Percentiles rank a stretch among this genome's conserved stretches.
phyloP scores from a whole-genome alignment of 92 coral and sea anemone species.

The Actinernus sp. region DNA sequence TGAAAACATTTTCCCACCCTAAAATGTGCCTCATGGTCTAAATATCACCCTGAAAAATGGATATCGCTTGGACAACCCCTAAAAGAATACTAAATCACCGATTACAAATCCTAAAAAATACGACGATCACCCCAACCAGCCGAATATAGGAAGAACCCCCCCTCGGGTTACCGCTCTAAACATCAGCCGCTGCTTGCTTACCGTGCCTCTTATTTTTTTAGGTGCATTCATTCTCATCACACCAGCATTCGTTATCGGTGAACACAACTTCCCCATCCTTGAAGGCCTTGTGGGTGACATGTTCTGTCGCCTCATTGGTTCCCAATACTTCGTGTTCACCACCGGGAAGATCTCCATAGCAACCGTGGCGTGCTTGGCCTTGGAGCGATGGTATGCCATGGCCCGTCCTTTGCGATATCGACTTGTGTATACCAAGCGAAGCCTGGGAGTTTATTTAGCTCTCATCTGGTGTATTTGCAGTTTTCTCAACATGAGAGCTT shows the following conservation, averaged over 20 bases:
- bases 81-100: no score
- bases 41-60: no score
- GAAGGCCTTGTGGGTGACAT: slow-evolving; percentile 47
- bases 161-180: no score
- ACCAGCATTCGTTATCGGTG: slow-evolving; percentile 55
- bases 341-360: slow-evolving; percentile 65
- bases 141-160: no score
- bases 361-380: slow-evolving; percentile 72
- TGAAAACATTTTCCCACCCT: no score
- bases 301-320: slow-evolving; percentile 77
- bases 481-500: slow-evolving; percentile 20
- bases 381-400: slow-evolving; percentile 87
- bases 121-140: no score
- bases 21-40: no score
- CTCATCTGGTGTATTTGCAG: slow-evolving; percentile 61
- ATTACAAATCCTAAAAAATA: no score
- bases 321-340: slow-evolving; percentile 75
- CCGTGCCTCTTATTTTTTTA: slow-evolving; percentile 1
- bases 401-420: slow-evolving; percentile 66
- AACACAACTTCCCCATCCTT: slow-evolving; percentile 45
- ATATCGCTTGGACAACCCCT: no score
- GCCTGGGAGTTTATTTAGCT: slow-evolving; percentile 34
- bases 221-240: slow-evolving; percentile 63
- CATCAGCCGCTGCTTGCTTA: no score
- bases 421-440: slow-evolving; percentile 19